Evolutionary conservation across 2,888 invertebrate species (phyloP).

Genomic region (Nymphalis urticae): DNA sequence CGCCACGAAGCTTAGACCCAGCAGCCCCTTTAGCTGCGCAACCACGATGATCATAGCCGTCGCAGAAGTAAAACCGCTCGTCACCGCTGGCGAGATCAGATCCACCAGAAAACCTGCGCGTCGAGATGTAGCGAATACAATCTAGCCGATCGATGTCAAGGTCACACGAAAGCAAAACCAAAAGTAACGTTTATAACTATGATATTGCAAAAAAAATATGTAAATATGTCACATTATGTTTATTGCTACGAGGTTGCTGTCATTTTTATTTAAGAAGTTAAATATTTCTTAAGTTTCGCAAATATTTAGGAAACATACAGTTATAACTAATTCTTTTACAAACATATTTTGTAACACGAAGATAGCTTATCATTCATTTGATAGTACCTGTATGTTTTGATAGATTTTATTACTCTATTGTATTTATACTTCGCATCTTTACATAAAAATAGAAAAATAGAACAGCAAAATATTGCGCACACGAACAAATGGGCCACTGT

Average conservation of each 20-base stretch:
- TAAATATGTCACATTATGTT: constrained; percentile 1
- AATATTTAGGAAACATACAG: constrained; percentile 2
- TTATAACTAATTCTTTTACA: constrained; percentile 8
- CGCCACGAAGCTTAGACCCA: constrained; percentile 86
- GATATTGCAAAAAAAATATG: neutral
- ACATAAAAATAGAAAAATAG: no score
- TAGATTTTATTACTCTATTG: neutral
- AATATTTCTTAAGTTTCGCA: constrained; percentile 20
- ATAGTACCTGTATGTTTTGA: neutral
- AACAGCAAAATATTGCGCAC: no score
- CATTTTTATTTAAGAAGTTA: constrained; percentile 3
- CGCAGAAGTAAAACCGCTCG: constrained; percentile 92
- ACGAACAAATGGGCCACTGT: no score
- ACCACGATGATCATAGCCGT: constrained; percentile 89
- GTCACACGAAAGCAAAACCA: neutral
- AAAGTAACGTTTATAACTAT: neutral
- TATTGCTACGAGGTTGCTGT: constrained; percentile 2
- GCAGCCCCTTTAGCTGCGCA: constrained; percentile 87
- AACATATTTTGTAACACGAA: constrained; percentile 13
- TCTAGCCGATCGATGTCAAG: no score
- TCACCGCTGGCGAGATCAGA: constrained; percentile 91
- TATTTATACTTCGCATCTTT: no score
- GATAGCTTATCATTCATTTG: constrained; percentile 20
- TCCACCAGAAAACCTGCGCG: constrained; percentile 90
- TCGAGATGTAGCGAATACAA: no score